A percentile compares a stretch with the other conserved stretches of the same genome.
These are phyloP conservation scores for Ptychochromis oligacanthus DNA, from an alignment of 2,113 vertebrate species.

Conservation along the genomic window DNA sequence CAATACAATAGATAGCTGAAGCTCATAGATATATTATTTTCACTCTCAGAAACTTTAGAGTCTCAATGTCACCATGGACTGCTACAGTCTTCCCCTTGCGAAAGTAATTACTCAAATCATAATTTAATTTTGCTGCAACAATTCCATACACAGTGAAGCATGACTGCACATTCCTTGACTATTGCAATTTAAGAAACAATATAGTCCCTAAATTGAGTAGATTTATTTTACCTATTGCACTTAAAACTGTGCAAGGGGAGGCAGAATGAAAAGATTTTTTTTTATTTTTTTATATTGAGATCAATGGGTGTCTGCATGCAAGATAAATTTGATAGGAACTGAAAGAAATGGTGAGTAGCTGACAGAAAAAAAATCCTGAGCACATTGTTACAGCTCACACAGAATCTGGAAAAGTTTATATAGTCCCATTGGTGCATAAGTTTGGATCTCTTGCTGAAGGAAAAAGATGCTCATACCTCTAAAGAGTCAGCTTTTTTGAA, in stretches of 20 bases:
- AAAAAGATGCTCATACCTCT: slow-evolving; percentile 1
- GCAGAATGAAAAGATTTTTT: slow-evolving; percentile 18
- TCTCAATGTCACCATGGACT: slow-evolving; percentile 44
- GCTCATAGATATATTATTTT: slow-evolving; percentile 32
- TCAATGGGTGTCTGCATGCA: slow-evolving; percentile 22
- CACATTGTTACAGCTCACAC: background rate
- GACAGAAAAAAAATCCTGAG: background rate
- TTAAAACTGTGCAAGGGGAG: slow-evolving; percentile 5
- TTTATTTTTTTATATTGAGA: slow-evolving; percentile 1
- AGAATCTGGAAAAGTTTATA: slow-evolving; percentile 23
- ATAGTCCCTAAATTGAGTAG: slow-evolving; percentile 18
- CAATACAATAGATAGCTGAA: slow-evolving; percentile 14
- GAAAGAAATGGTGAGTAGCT: slow-evolving; percentile 15
- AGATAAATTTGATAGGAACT: slow-evolving; percentile 35
- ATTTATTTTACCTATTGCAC: slow-evolving; percentile 9
- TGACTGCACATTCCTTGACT: slow-evolving; percentile 32
- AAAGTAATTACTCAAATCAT: slow-evolving; percentile 54
- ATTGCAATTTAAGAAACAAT: slow-evolving; percentile 46
- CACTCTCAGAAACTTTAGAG: slow-evolving; percentile 27
- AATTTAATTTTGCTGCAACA: slow-evolving; percentile 55
- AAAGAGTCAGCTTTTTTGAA: background rate
- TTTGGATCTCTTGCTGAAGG: slow-evolving; percentile 34
- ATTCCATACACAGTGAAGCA: slow-evolving; percentile 42
- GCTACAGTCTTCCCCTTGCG: slow-evolving; percentile 7
- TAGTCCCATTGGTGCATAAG: slow-evolving; percentile 11